Evolutionary conservation across 2,113 vertebrate species (phyloP).

Genomic region (Centropus unirufus): DNA sequence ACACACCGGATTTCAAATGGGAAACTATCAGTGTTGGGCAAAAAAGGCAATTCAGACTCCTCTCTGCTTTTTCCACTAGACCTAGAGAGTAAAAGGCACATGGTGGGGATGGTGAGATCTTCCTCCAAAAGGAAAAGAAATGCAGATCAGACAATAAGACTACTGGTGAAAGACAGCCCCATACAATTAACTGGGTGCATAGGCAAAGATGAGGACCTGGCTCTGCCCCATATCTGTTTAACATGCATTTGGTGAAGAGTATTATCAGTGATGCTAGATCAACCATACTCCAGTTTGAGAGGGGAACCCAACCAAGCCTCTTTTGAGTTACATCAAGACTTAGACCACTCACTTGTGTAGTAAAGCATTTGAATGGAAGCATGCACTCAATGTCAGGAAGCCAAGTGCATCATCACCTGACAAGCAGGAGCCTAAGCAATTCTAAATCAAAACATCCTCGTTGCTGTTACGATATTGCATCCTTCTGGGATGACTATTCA

Average conservation of each 20-base stretch:
- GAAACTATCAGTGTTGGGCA: background rate
- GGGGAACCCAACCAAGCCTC: background rate
- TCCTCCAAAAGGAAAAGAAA: background rate
- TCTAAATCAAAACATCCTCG: background rate
- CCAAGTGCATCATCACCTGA: background rate
- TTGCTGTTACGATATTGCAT: background rate
- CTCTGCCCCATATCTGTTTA: background rate
- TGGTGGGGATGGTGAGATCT: background rate
- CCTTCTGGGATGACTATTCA: background rate
- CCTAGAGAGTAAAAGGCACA: background rate
- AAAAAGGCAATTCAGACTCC: background rate
- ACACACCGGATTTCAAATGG: background rate
- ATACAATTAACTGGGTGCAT: background rate
- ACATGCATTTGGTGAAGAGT: background rate
- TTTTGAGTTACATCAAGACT: background rate
- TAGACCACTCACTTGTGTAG: fast-evolving
- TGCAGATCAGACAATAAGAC: background rate
- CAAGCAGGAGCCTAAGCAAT: background rate
- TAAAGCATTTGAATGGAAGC: background rate
- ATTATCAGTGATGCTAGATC: background rate
- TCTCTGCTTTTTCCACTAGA: background rate
- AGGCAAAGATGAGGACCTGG: background rate
- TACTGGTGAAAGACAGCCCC: background rate
- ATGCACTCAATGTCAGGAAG: background rate
- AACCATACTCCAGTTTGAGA: background rate